Conservation (phyloP, 2,888 invertebrate species). For the Netelia virgata region DNA sequence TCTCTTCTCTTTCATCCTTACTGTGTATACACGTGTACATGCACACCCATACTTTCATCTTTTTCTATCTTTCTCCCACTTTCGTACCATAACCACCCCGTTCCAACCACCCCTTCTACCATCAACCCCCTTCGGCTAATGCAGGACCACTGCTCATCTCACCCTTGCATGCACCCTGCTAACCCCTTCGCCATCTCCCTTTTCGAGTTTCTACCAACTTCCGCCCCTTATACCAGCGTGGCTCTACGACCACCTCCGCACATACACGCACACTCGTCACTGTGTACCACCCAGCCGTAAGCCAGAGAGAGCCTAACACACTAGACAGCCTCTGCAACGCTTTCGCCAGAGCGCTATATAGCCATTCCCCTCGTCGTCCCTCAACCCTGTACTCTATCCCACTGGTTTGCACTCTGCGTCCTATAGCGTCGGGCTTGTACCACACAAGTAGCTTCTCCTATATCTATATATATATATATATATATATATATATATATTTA, state of each 20-base stretch:
- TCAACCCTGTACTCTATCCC: conserved; percentile 12
- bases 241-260: conserved; percentile 50
- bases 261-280: conserved; percentile 18
- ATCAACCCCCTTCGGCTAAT: conserved; percentile 40
- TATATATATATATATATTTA: conserved; percentile 25
- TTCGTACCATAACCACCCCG: conserved; percentile 28
- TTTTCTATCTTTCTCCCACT: conserved; percentile 65
- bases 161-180: conserved; percentile 40
- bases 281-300: conserved; percentile 55
- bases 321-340: conserved; percentile 53
- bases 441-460: conserved; percentile 51
- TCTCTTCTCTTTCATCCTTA: conserved; percentile 53
- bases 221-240: conserved; percentile 67
- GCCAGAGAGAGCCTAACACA: conserved; percentile 59
- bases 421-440: conserved; percentile 25
- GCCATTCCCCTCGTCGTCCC: background rate
- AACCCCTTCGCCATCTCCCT: conserved; percentile 54
- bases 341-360: conserved; percentile 65
- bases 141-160: conserved; percentile 53
- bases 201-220: conserved; percentile 60
- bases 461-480: conserved; percentile 2
- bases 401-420: conserved; percentile 46
- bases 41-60: conserved; percentile 51
- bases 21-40: conserved; percentile 29
- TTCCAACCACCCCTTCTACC: conserved; percentile 25